Base-by-base conservation (phyloP, 2,888 invertebrate genomes). In the Pachydiplax longipennis region DNA sequence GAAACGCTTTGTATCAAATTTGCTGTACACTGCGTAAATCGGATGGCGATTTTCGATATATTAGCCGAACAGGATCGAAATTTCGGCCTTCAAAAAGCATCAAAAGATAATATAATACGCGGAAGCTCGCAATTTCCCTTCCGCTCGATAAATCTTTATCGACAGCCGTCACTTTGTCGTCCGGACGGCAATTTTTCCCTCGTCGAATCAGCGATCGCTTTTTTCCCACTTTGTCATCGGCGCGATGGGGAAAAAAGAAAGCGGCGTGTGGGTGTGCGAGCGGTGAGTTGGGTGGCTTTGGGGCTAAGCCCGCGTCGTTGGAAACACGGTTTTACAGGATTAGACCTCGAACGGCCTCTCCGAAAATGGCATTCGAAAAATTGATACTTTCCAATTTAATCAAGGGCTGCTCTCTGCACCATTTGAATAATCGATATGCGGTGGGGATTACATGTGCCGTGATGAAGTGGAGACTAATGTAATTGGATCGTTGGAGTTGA, bases 331-430 rank as follows among this genome's bases (percentile, higher is more conserved):
- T 83, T 87, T 87, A 65, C 87, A 37, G 87, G 87, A 87, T 87
- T 87, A 87, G n/a, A 13, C 61, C 37, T 35, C 83, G 83, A 83
- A 83, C 83, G 35, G 58, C 82, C 82, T 31, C 35, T 37, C 61
- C 87, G 37, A 61, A 73, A 73, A 73, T 73, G 31, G 73, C 65
- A 12, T 22, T 37, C 37, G 65, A 87, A 87, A 87, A 87, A 87
- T 87, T 87, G 87, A 87, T 87, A 87, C 87, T 87, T 87, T 61
- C 87, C 87, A 87, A 87, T 87, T 87, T 65, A 87, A 87, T 87
- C 87, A 87, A 61, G 37, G 87, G 73, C 58, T 87, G 87, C 58
- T 61, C 61, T 87, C 87, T 48, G 87, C 87, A 40, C 61, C 87
- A 87, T 87, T 87, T 87, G 87, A 87, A 87, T 87, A 87, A 87